A percentile compares a stretch with the other conserved stretches of the same genome.
Evolutionary conservation across 2,113 vertebrate genomes (phyloP).

Genomic region (Cheilinus undulatus): DNA sequence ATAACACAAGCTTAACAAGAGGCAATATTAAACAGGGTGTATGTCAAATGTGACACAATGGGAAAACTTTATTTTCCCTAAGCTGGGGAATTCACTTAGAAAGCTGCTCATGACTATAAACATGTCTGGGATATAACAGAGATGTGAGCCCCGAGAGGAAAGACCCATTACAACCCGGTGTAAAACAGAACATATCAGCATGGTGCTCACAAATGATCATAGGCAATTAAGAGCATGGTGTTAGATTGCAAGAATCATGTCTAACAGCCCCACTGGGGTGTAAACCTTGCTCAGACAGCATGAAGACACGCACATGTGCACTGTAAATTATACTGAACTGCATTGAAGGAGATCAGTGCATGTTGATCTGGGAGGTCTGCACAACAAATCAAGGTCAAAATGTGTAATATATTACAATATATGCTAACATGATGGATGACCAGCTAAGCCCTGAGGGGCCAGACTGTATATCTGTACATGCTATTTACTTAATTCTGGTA

Average conservation of each 20-base stretch:
- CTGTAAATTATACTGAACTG: conserved; percentile 40
- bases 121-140: conserved; percentile 31
- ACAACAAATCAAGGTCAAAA: conserved; percentile 9
- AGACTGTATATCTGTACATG: no score
- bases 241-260: conserved; percentile 57
- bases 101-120: conserved; percentile 42
- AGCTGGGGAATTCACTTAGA: conserved; percentile 6
- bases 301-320: conserved; percentile 10
- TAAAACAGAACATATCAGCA: conserved; percentile 58
- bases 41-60: conserved; percentile 27
- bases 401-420: background rate
- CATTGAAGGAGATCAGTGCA: background rate
- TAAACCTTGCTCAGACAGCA: conserved; percentile 36
- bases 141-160: conserved; percentile 41
- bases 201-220: conserved; percentile 54
- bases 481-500: no score
- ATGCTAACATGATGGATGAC: background rate
- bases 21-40: conserved; percentile 18
- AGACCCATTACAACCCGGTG: conserved; percentile 33
- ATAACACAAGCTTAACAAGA: conserved; percentile 16
- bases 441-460: background rate
- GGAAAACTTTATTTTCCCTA: conserved; percentile 33
- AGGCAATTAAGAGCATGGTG: conserved; percentile 60
- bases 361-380: background rate
- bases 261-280: conserved; percentile 55